These are phyloP conservation scores for Euthynnus affinis DNA, from an alignment of 2,797 vertebrate genomes.

Conservation along the genomic window DNA sequence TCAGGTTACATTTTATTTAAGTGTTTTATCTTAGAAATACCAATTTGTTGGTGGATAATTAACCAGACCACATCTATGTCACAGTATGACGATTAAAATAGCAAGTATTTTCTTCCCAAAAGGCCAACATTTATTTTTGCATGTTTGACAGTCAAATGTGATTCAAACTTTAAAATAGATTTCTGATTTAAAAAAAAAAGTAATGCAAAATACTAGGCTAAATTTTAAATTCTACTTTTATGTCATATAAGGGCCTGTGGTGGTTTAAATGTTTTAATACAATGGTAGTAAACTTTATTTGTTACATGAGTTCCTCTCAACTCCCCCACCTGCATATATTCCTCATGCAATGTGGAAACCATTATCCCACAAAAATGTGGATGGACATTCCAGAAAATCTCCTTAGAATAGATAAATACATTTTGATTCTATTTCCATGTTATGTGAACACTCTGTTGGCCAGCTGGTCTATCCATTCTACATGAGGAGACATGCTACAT, in stretches of 20 bases:
- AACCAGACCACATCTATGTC: no score
- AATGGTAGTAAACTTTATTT: slow-evolving; percentile 18
- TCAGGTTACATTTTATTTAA: no score
- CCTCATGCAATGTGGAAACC: slow-evolving; percentile 88
- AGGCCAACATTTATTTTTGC: no score
- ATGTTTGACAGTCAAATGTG: no score
- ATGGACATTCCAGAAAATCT: slow-evolving; percentile 92
- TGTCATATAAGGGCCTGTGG: neutral
- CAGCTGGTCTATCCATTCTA: slow-evolving; percentile 86
- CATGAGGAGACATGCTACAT: slow-evolving; percentile 66
- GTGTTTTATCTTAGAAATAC: no score
- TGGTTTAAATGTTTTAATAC: neutral
- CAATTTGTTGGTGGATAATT: no score
- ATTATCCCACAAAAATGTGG: slow-evolving; percentile 90
- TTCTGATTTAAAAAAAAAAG: no score
- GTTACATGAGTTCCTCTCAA: slow-evolving; percentile 43
- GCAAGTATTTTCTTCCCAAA: no score
- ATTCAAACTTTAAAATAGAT: no score
- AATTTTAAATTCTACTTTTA: no score
- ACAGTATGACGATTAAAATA: no score
- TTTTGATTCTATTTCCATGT: slow-evolving; percentile 94
- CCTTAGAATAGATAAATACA: slow-evolving; percentile 90
- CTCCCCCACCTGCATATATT: slow-evolving; percentile 58
- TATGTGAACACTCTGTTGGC: slow-evolving; percentile 89
- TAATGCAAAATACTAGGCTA: no score